A percentile compares a stretch with the other conserved stretches of the same genome.
Conservation (phyloP, 37 sponge, comb jelly and placozoan species). For the Chondrilla cf. caribensis region DNA sequence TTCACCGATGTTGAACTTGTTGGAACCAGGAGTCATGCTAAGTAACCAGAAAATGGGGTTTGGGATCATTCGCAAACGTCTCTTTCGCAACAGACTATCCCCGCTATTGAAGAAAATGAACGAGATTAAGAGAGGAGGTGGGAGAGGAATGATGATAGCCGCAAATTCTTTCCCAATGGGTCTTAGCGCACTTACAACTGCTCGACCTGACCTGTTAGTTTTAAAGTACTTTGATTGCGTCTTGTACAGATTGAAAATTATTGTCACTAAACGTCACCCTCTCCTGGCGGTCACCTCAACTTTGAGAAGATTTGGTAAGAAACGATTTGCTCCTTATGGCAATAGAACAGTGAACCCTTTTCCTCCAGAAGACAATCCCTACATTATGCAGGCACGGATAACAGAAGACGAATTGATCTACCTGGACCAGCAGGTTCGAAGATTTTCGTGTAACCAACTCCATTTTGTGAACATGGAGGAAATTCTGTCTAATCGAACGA, state of each 20-base stretch:
- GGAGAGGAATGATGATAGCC: no score
- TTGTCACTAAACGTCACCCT: slow-evolving; percentile 8
- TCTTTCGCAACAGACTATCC: no score
- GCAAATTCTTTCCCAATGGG: slow-evolving; percentile 8
- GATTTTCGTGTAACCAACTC: not conserved
- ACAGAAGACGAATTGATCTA: not conserved
- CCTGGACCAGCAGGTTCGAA: not conserved
- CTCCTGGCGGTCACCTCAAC: not conserved
- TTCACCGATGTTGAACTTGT: no score
- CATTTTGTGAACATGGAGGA: not conserved
- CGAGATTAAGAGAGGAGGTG: no score
- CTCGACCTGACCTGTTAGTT: slow-evolving; percentile 12
- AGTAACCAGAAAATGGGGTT: no score
- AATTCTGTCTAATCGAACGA: not conserved
- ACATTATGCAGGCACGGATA: not conserved
- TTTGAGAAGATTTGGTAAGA: slow-evolving; percentile 8
- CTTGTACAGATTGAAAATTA: slow-evolving; percentile 12
- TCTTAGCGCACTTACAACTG: not conserved
- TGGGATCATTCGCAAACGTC: no score
- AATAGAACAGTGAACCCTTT: not conserved
- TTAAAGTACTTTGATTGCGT: slow-evolving; percentile 21
- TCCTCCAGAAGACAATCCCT: slow-evolving; percentile 1
- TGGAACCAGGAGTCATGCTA: no score
- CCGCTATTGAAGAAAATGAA: no score
- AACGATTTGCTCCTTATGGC: not conserved